A percentile compares a stretch with the other conserved stretches of the same genome.
phyloP scores from a whole-genome alignment of 23 tunicate genomes.

The Styela clava region DNA sequence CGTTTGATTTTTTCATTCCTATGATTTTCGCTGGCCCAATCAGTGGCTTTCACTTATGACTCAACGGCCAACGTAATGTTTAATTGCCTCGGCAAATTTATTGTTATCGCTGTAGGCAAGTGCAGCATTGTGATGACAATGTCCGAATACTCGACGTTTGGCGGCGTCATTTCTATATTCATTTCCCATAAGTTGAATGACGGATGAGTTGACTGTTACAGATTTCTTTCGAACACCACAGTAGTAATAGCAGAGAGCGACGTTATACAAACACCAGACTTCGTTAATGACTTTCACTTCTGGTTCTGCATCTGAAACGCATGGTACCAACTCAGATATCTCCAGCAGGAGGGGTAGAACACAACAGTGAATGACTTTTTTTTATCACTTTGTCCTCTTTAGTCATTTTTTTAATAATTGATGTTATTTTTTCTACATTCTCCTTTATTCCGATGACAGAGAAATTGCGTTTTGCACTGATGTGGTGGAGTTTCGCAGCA shows the following conservation, averaged over 20 bases:
- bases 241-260: conserved; percentile 6
- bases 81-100: neutral
- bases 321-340: neutral
- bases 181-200: neutral
- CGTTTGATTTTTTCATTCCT: neutral
- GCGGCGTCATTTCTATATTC: neutral
- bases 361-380: neutral
- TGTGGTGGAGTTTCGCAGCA: neutral
- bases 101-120: neutral
- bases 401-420: neutral
- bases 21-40: neutral
- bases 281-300: neutral
- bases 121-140: conserved; percentile 1
- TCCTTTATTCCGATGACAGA: neutral
- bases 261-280: conserved; percentile 12
- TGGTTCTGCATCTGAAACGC: neutral
- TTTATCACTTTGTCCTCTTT: neutral
- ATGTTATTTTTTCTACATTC: neutral
- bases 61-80: neutral
- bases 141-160: neutral
- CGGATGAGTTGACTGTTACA: neutral
- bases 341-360: neutral
- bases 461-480: neutral
- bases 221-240: neutral
- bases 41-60: neutral